These are phyloP conservation scores for Drosophila aff. DNA, from an alignment of 1,140 invertebrate genomes.

Conservation along the genomic window DNA sequence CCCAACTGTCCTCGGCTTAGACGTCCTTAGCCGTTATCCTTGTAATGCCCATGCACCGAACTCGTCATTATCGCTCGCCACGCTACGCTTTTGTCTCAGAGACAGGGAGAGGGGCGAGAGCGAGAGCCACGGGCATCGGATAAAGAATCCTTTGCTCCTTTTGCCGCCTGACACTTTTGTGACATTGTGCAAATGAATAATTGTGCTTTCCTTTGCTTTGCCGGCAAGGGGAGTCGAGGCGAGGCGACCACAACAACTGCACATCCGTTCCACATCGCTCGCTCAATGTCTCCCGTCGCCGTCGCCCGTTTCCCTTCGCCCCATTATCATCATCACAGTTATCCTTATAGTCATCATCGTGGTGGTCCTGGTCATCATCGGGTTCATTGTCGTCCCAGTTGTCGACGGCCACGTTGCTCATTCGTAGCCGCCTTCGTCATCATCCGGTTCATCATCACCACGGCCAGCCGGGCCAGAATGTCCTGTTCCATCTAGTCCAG, in stretches of 20 bases:
- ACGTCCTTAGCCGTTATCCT: slow-evolving; percentile 14
- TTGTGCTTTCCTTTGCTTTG: slow-evolving; percentile 76
- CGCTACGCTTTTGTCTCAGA: slow-evolving; percentile 32
- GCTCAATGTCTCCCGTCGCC: slow-evolving; percentile 65
- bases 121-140: slow-evolving; percentile 9
- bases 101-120: background rate
- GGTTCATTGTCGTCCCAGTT: slow-evolving; percentile 63
- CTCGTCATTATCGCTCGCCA: slow-evolving; percentile 78
- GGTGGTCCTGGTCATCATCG: slow-evolving; percentile 39
- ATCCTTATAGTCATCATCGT: slow-evolving; percentile 8
- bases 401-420: slow-evolving; percentile 74
- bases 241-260: slow-evolving; percentile 75
- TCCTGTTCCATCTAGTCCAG: slow-evolving; percentile 28
- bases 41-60: slow-evolving; percentile 53
- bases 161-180: slow-evolving; percentile 81
- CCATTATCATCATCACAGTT: slow-evolving; percentile 52
- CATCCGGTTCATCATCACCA: slow-evolving; percentile 36
- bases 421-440: slow-evolving; percentile 46
- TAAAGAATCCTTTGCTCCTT: slow-evolving; percentile 78
- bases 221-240: slow-evolving; percentile 40
- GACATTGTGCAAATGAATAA: slow-evolving; percentile 83
- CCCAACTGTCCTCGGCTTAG: slow-evolving; percentile 1
- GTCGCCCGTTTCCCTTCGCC: background rate
- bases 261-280: slow-evolving; percentile 81
- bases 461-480: slow-evolving; percentile 13